Evolutionary conservation across 1,140 invertebrate species (phyloP).

Genomic region (Drosophila trapezifrons): DNA sequence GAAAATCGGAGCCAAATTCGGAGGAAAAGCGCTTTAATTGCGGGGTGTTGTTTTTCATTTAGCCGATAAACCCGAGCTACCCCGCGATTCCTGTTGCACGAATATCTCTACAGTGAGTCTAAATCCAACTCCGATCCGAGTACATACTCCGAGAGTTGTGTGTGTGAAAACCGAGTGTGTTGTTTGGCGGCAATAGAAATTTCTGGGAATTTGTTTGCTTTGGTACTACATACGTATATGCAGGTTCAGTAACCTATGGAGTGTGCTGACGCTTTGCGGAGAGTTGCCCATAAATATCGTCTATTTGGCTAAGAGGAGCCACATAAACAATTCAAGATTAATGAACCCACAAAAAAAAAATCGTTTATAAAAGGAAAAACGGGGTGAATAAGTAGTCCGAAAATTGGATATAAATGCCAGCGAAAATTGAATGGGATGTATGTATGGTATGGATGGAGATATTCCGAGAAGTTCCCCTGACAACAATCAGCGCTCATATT

Average conservation of each 20-base stretch:
- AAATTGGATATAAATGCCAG: constrained; percentile 38
- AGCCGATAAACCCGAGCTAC: constrained; percentile 28
- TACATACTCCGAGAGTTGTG: neutral
- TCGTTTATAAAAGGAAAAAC: constrained; percentile 36
- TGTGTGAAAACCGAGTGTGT: constrained; percentile 15
- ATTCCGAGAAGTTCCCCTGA: constrained; percentile 36
- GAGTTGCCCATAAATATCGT: constrained; percentile 28
- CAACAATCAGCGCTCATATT: constrained; percentile 40
- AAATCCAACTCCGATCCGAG: neutral
- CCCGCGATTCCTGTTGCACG: constrained; percentile 17
- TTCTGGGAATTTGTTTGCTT: constrained; percentile 42
- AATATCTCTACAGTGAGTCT: neutral
- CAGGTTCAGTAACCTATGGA: constrained; percentile 46
- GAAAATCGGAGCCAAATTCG: constrained; percentile 14
- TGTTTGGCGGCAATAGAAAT: constrained; percentile 25
- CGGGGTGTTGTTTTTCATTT: constrained; percentile 35
- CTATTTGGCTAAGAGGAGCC: constrained; percentile 34
- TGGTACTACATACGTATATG: constrained; percentile 4
- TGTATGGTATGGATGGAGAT: neutral
- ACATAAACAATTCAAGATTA: constrained; percentile 41
- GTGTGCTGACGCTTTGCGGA: constrained; percentile 18
- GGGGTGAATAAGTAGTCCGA: constrained; percentile 32
- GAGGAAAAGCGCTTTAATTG: constrained; percentile 30
- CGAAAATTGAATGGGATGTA: constrained; percentile 20
- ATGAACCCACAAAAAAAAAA: constrained; percentile 23